Base-by-base conservation (phyloP, 2,797 vertebrate genomes). In the Chlorospingus semifuscus region DNA sequence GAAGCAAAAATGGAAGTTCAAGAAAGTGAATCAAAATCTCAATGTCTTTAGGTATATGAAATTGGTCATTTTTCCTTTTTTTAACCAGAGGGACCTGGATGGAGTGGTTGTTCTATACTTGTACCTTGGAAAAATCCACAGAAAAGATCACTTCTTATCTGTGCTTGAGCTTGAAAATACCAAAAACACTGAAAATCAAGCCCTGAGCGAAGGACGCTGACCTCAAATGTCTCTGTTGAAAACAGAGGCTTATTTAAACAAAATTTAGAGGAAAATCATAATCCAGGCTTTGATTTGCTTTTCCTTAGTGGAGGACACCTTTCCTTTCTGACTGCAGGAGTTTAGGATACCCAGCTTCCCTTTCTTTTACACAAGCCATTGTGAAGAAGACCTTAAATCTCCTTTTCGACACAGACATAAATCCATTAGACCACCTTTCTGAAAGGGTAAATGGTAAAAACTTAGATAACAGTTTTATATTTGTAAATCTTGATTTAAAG, bases 401-500 rank as follows among this genome's bases (percentile, higher is more conserved):
- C 15, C 52, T 80, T 69, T 87, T 63, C 49, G 11, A 29, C 85
- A 44, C 17, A 41, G 17, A 15, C 4, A 60, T 56, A 83, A 82
- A 88, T 89, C 37, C 44, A 77, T 89, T 72, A 84, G 44, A 80
- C 5, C 1, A 6, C 23, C 24, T 83, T 68, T 87, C 30, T 49
- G 56, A 79, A 87, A 84, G 3, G 39, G 36, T 21, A 86, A 68
- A 37, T n/a, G 27, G 32, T 85, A 85, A 61, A 81, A 97, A 95
- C 60, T 90, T 87, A 96, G 32, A 44, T 83, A 90, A 81, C 50
- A 94, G 60, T 72, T 91, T 93, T 85, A 52, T 95, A 72, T 90
- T 44, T 66, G 36, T 71, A 83, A 82, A 92, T 95, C 80, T 83
- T 90, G 49, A 94, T 96, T 96, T 96, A 91, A 97, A 94, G 90